A percentile compares a stretch with the other conserved stretches of the same genome.
Evolutionary conservation across 2,888 invertebrate species (phyloP).

Genomic region (Falcaria lacertinaria): DNA sequence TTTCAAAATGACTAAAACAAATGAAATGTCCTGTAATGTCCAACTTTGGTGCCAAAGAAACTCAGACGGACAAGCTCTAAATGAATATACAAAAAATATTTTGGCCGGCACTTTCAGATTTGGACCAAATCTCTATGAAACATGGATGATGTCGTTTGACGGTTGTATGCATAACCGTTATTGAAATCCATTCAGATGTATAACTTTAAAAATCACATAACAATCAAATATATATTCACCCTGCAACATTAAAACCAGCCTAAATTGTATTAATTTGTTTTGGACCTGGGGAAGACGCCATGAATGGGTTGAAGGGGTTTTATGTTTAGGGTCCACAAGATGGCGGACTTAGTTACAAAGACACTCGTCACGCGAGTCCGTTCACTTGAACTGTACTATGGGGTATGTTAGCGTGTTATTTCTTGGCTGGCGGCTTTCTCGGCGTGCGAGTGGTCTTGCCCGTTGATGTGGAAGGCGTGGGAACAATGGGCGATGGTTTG

Average conservation of each 20-base stretch:
- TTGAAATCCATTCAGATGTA: too few relatives aligned
- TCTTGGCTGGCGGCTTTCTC: constrained; percentile 64
- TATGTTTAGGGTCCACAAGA: neutral
- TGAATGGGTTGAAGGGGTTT: neutral
- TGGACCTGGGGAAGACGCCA: neutral
- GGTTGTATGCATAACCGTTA: too few relatives aligned
- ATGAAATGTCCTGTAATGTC: too few relatives aligned
- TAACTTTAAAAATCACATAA: neutral
- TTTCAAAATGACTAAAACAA: too few relatives aligned
- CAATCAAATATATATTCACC: neutral
- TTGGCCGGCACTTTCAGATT: too few relatives aligned
- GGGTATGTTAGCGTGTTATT: constrained; percentile 47
- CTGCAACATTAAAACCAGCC: neutral
- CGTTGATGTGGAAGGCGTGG: constrained; percentile 69
- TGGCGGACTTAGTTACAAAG: constrained; percentile 3
- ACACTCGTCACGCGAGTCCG: constrained; percentile 24
- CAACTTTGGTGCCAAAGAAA: too few relatives aligned
- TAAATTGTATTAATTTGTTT: neutral
- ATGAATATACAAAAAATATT: too few relatives aligned
- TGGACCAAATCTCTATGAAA: too few relatives aligned
- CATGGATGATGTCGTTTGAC: too few relatives aligned
- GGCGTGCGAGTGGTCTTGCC: constrained; percentile 71
- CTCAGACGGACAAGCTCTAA: too few relatives aligned
- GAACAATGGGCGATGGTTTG: constrained; percentile 56
- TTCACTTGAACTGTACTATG: constrained; percentile 15